phyloP scores from a whole-genome alignment of 2,888 invertebrate genomes.

The Pollenia griseotomentosa region DNA sequence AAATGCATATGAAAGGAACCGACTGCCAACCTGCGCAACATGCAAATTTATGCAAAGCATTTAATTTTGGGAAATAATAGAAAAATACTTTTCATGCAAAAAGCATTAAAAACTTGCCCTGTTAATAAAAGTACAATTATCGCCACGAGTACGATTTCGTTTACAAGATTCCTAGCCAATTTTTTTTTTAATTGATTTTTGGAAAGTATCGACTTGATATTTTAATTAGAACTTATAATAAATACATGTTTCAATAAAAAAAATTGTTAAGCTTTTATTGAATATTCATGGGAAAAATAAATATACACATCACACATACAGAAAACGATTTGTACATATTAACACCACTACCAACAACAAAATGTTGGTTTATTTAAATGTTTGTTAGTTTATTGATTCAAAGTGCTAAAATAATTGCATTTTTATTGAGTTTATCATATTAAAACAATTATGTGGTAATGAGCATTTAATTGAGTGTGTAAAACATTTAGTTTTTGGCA shows the following conservation, averaged over 20 bases:
- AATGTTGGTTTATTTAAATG: slow-evolving; percentile 20
- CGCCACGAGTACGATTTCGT: neutral
- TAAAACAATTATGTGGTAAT: slow-evolving; percentile 68
- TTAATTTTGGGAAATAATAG: no score
- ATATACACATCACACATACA: neutral
- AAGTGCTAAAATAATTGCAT: slow-evolving; percentile 63
- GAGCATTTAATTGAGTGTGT: slow-evolving; percentile 55
- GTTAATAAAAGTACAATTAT: no score
- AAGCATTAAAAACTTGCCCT: no score
- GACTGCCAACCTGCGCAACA: no score
- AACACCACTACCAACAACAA: neutral
- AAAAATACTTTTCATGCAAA: no score
- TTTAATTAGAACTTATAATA: slow-evolving; percentile 36
- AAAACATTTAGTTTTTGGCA: slow-evolving; percentile 17
- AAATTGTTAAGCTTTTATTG: neutral
- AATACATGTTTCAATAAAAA: slow-evolving; percentile 12
- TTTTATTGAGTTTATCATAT: slow-evolving; percentile 53
- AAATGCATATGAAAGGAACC: no score
- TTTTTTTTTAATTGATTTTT: slow-evolving; percentile 24
- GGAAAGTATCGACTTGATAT: neutral
- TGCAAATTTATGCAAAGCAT: no score
- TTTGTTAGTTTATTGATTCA: slow-evolving; percentile 63
- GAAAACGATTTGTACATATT: neutral
- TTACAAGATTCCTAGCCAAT: neutral
- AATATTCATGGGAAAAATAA: slow-evolving; percentile 22